Percentiles rank a stretch among this genome's conserved stretches.
These are phyloP conservation scores for Holotrichia oblita DNA, from an alignment of 1,140 invertebrate species.

Conservation along the genomic window DNA sequence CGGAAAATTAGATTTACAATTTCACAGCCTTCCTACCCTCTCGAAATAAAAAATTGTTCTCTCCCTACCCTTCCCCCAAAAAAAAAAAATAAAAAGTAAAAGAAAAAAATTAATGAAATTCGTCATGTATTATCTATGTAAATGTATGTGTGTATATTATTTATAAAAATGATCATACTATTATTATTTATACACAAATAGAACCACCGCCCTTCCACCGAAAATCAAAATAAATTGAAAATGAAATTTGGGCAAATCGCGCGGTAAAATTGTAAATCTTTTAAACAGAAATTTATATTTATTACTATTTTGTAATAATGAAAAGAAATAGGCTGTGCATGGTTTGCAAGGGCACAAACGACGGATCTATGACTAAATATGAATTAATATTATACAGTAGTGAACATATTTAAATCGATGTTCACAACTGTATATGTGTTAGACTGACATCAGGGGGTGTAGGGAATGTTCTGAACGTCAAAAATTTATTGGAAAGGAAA, in stretches of 20 bases:
- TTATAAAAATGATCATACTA: background rate
- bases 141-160: background rate
- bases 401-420: background rate
- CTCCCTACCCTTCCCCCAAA: too few species aligned
- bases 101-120: too few species aligned
- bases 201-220: slow-evolving; percentile 55
- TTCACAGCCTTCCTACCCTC: slow-evolving; percentile 18
- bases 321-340: slow-evolving; percentile 26
- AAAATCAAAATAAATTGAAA: background rate
- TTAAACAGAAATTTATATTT: background rate
- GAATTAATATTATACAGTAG: background rate
- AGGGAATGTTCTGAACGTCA: background rate
- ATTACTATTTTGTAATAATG: too few species aligned
- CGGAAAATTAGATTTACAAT: slow-evolving; percentile 41
- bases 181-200: slow-evolving; percentile 9
- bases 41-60: background rate
- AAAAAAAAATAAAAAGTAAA: too few species aligned
- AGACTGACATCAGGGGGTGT: background rate
- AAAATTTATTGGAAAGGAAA: background rate
- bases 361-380: background rate
- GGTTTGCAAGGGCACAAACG: slow-evolving; percentile 18
- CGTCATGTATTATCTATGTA: background rate
- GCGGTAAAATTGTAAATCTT: slow-evolving; percentile 58
- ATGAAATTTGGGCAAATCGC: slow-evolving; percentile 41
- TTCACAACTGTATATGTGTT: background rate